phyloP scores from a whole-genome alignment of 2,113 vertebrate species.

The Meriones unguiculatus region DNA sequence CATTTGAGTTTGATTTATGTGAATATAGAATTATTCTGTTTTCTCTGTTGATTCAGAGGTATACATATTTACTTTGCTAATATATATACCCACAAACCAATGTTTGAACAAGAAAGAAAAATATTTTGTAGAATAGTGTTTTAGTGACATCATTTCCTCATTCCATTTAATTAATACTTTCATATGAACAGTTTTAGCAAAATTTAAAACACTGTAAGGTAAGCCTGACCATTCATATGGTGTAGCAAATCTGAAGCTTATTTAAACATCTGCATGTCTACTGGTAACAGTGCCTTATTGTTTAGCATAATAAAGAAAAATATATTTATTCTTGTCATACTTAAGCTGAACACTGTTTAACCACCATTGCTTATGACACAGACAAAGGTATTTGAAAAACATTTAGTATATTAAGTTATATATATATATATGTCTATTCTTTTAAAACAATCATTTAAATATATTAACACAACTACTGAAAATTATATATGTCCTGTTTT shows the following conservation, averaged over 20 bases:
- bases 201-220: background rate
- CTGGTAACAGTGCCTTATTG: background rate
- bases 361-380: background rate
- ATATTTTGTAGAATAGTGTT: background rate
- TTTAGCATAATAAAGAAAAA: background rate
- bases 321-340: background rate
- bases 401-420: background rate
- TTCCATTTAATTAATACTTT: background rate
- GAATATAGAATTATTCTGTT: constrained; percentile 22
- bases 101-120: background rate
- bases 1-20: constrained; percentile 15
- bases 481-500: background rate
- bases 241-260: background rate
- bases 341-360: background rate
- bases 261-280: background rate
- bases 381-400: background rate
- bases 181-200: background rate
- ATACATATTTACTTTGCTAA: background rate
- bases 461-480: background rate
- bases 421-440: background rate
- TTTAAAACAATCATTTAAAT: background rate
- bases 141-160: background rate
- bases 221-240: background rate
- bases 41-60: constrained; percentile 33
- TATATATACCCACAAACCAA: background rate